Conservation (phyloP, 2,888 invertebrate genomes). For the Marronus borbonicus region DNA sequence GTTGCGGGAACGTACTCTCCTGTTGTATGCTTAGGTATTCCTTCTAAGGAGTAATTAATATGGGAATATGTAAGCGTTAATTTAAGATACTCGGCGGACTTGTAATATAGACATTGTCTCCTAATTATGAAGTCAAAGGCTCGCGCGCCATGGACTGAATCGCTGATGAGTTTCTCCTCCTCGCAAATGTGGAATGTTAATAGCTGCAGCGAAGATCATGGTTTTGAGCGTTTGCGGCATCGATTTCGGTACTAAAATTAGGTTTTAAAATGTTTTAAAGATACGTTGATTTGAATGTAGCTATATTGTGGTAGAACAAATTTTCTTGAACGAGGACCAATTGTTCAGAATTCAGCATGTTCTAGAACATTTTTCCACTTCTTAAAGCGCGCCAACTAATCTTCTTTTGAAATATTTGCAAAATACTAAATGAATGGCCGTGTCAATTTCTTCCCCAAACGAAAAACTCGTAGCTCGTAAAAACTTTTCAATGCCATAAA, state of each 20-base stretch:
- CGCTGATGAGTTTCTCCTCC: conserved; percentile 20
- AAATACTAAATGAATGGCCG: too few species aligned
- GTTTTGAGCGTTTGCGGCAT: conserved; percentile 1
- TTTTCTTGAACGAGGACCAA: too few species aligned
- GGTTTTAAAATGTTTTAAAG: too few species aligned
- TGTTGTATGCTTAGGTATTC: conserved; percentile 48
- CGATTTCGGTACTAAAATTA: not conserved
- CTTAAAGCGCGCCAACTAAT: too few species aligned
- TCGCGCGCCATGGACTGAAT: conserved; percentile 24
- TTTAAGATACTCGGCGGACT: conserved; percentile 18
- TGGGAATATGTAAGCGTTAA: conserved; percentile 52
- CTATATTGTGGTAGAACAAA: too few species aligned
- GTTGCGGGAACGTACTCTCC: conserved; percentile 51
- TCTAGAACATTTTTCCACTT: too few species aligned
- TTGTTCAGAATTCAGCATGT: too few species aligned
- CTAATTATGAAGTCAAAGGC: conserved; percentile 36
- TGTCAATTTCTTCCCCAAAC: too few species aligned
- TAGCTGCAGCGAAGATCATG: not conserved
- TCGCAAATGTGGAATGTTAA: conserved; percentile 25
- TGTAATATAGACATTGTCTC: conserved; percentile 40
- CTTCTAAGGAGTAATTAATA: conserved; percentile 65
- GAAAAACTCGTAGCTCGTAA: too few species aligned
- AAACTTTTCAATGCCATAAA: too few species aligned
- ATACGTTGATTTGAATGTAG: too few species aligned
- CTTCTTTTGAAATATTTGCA: too few species aligned